These are phyloP conservation scores for Salvelinus sp. DNA, from an alignment of 2,113 vertebrate genomes.

Conservation along the genomic window DNA sequence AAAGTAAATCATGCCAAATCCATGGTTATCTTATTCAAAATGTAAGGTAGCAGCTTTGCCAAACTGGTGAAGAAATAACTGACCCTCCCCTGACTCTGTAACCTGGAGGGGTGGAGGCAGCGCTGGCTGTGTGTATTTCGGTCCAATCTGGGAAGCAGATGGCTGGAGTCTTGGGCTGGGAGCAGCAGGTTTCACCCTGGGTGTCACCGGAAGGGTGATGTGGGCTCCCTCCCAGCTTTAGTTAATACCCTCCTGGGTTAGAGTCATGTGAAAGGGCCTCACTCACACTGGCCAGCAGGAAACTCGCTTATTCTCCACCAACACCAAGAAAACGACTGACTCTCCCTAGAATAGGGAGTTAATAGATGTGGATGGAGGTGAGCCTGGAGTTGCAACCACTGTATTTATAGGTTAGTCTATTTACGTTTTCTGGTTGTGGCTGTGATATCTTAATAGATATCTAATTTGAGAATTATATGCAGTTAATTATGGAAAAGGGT, in stretches of 20 bases:
- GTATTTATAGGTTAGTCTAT: not conserved
- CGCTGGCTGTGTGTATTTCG: slow-evolving; percentile 71
- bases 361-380: slow-evolving; percentile 6
- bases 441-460: slow-evolving; percentile 2
- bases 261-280: slow-evolving; percentile 58
- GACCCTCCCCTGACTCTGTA: slow-evolving; percentile 80
- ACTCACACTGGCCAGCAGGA: slow-evolving; percentile 39
- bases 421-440: not conserved
- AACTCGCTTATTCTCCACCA: slow-evolving; percentile 48
- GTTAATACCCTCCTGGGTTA: slow-evolving; percentile 68
- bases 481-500: slow-evolving; percentile 10
- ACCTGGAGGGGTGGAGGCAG: slow-evolving; percentile 82
- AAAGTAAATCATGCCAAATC: slow-evolving; percentile 14
- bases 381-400: slow-evolving; percentile 6
- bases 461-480: not conserved
- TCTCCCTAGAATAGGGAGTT: slow-evolving; percentile 8
- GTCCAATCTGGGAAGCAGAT: slow-evolving; percentile 82
- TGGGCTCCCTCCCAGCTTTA: slow-evolving; percentile 61
- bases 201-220: slow-evolving; percentile 64
- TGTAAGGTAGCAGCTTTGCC: slow-evolving; percentile 34
- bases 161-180: slow-evolving; percentile 74
- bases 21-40: not conserved
- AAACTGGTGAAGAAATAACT: slow-evolving; percentile 60
- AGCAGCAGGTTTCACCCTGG: slow-evolving; percentile 70
- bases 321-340: slow-evolving; percentile 36